phyloP scores from a whole-genome alignment of 2,888 invertebrate genomes.

The Neria commutata region DNA sequence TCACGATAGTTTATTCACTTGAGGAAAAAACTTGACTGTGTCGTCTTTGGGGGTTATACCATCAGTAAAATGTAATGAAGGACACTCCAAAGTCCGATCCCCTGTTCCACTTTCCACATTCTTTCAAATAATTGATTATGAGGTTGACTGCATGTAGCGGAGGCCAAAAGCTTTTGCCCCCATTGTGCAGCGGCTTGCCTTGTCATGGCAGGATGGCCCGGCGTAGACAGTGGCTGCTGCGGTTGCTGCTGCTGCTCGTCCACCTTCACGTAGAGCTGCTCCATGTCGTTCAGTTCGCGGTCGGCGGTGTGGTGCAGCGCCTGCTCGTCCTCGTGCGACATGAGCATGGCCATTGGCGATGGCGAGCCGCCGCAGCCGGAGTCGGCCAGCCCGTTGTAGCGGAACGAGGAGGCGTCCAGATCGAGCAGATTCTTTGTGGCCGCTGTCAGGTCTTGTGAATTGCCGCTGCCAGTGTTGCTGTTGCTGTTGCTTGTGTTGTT shows the following conservation, averaged over 20 bases:
- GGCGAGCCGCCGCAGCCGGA: conserved; percentile 59
- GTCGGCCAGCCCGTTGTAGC: conserved; percentile 56
- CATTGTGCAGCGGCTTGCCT: no score
- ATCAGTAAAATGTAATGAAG: no score
- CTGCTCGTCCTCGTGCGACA: conserved; percentile 53
- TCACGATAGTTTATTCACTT: no score
- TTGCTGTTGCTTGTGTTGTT: conserved; percentile 21
- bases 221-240: conserved; percentile 32
- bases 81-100: no score
- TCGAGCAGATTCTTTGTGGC: conserved; percentile 49
- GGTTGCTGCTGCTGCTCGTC: conserved; percentile 52
- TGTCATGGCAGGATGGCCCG: no score
- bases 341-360: conserved; percentile 57
- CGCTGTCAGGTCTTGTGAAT: conserved; percentile 16
- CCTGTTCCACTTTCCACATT: no score
- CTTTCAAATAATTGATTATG: no score
- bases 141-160: no score
- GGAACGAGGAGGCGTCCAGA: conserved; percentile 51
- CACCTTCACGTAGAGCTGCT: conserved; percentile 60
- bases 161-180: no score
- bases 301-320: conserved; percentile 54
- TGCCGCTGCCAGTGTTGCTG: conserved; percentile 31
- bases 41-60: no score
- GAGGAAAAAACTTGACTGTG: no score
- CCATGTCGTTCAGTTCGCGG: conserved; percentile 56